Conservation (phyloP, 2,113 vertebrate species). For the Anhinga anhinga region DNA sequence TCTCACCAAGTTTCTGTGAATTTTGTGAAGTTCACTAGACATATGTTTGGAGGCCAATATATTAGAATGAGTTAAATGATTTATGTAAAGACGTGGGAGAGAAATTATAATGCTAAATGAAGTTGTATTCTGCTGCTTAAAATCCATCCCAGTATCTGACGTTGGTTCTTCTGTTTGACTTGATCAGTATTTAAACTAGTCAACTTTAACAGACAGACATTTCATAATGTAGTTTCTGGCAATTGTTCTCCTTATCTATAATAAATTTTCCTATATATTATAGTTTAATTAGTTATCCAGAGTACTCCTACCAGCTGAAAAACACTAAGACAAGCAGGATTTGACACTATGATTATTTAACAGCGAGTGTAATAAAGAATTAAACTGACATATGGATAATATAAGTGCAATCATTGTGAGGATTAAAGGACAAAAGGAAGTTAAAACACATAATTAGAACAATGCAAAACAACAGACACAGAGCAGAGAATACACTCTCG, state of each 20-base stretch:
- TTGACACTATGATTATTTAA: not conserved
- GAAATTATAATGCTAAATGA: not conserved
- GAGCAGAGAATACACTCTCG: not conserved
- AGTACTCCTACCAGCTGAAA: not conserved
- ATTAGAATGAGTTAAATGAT: not conserved
- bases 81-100: not conserved
- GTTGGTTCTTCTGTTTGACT: not conserved
- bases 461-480: not conserved
- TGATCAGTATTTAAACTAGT: not conserved
- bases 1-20: not conserved
- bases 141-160: not conserved
- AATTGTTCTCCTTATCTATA: not conserved
- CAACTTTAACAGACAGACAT: not conserved
- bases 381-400: not conserved
- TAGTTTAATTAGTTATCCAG: not conserved
- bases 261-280: not conserved
- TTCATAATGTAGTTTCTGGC: not conserved
- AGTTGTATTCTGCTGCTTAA: not conserved
- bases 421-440: not conserved
- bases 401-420: not conserved
- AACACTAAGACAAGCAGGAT: not conserved
- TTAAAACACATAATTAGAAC: not conserved
- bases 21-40: not conserved
- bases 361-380: not conserved
- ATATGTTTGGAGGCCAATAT: not conserved